Percentiles rank a stretch among this genome's conserved stretches.
phyloP scores from a whole-genome alignment of 92 coral and sea anemone species.

The Actinernus sp. region DNA sequence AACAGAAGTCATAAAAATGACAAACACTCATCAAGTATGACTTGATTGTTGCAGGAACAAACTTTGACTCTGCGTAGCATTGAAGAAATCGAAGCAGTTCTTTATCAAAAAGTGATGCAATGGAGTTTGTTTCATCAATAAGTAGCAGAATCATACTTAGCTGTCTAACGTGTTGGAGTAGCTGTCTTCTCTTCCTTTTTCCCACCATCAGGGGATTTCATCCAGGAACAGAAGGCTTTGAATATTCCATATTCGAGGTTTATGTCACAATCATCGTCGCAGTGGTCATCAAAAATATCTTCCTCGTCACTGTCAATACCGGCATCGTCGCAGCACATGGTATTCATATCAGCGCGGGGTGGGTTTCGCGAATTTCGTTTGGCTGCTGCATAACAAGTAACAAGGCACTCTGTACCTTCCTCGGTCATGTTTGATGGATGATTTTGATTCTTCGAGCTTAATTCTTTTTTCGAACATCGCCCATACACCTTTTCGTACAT shows the following conservation, averaged over 20 bases:
- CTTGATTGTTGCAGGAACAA: constrained; percentile 63
- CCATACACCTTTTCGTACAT: neutral
- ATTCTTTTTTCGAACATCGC: too few species aligned
- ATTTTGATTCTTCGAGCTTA: too few species aligned
- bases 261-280: too few species aligned
- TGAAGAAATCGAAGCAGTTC: constrained; percentile 54
- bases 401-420: too few species aligned
- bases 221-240: constrained; percentile 46
- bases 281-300: too few species aligned
- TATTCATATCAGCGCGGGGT: too few species aligned
- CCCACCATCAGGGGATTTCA: constrained; percentile 76
- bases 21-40: constrained; percentile 73
- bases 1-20: constrained; percentile 52
- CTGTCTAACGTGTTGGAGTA: constrained; percentile 57
- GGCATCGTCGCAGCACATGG: too few species aligned
- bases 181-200: constrained; percentile 67
- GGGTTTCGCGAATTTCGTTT: too few species aligned
- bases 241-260: neutral
- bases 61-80: constrained; percentile 42
- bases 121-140: constrained; percentile 12
- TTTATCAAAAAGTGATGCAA: constrained; percentile 47
- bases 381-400: too few species aligned
- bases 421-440: too few species aligned
- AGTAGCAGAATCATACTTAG: constrained; percentile 19
- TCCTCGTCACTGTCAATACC: too few species aligned